Evolutionary conservation across 1,140 invertebrate genomes (phyloP).

Genomic region (Mactra quadrangularis): DNA sequence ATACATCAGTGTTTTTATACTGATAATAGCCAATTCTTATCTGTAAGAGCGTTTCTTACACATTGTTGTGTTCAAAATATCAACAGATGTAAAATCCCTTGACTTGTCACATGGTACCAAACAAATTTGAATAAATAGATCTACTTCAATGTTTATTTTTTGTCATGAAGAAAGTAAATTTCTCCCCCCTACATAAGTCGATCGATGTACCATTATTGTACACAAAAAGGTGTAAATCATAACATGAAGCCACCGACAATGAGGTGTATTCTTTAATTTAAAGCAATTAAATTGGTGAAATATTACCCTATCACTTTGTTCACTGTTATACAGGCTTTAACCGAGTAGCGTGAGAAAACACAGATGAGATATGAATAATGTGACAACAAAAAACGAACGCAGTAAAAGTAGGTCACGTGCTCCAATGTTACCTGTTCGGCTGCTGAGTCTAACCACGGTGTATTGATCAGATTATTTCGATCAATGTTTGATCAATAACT

Average conservation of each 20-base stretch:
- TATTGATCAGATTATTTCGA: slow-evolving; percentile 32
- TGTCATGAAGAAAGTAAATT: background rate
- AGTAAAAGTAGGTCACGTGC: slow-evolving; percentile 36
- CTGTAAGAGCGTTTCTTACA: slow-evolving; percentile 12
- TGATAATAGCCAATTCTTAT: slow-evolving; percentile 41
- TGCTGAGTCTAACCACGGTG: slow-evolving; percentile 17
- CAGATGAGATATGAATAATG: slow-evolving; percentile 44
- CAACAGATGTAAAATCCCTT: slow-evolving; percentile 51
- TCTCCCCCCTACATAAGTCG: too few relatives aligned
- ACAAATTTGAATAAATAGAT: slow-evolving; percentile 26
- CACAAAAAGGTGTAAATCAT: slow-evolving; percentile 34
- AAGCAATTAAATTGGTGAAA: slow-evolving; percentile 29
- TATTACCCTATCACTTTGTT: slow-evolving; percentile 18
- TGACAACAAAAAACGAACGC: slow-evolving; percentile 21
- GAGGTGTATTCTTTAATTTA: background rate
- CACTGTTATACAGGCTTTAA: background rate
- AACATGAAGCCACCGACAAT: slow-evolving; percentile 2
- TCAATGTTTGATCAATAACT: slow-evolving; percentile 33
- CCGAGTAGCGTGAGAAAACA: slow-evolving; percentile 46
- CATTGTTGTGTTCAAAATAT: background rate
- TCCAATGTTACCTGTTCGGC: background rate
- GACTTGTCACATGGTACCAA: slow-evolving; percentile 19
- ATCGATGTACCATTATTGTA: background rate
- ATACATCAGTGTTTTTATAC: slow-evolving; percentile 16
- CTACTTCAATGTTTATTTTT: background rate